Percentiles rank a stretch among this genome's conserved stretches.
Conservation (phyloP, 2,113 vertebrate species). For the Enhydra lutris region DNA sequence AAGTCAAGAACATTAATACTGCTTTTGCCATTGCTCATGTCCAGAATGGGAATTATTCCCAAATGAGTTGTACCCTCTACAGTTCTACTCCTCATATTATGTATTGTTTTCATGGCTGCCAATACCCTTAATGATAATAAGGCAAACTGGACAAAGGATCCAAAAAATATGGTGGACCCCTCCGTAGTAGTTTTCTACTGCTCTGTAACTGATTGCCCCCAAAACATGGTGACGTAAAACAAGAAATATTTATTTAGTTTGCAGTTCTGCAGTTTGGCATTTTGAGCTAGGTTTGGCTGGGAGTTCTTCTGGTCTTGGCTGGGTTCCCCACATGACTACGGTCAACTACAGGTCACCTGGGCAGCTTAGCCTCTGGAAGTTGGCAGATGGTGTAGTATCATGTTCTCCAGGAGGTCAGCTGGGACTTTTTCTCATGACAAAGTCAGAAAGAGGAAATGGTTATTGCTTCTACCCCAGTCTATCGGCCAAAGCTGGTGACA, state of each 20-base stretch:
- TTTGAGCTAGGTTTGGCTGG: not conserved
- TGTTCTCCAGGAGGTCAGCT: not conserved
- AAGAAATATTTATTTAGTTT: not conserved
- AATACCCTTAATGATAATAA: not conserved
- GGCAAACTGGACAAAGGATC: not conserved
- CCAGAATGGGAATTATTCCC: not conserved
- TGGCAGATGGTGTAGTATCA: not conserved
- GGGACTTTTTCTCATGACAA: not conserved
- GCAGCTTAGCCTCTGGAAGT: not conserved
- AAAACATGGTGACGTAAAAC: not conserved
- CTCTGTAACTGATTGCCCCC: not conserved
- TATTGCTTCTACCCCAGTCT: not conserved
- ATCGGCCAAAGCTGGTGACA: not conserved
- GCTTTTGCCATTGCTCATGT: not conserved
- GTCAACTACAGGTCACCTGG: not conserved
- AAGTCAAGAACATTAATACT: not conserved
- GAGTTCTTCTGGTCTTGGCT: not conserved
- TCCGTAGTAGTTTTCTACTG: not conserved
- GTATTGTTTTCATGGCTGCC: not conserved
- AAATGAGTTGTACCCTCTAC: not conserved
- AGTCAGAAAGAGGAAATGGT: not conserved
- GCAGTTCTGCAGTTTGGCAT: not conserved
- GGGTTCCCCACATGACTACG: accelerated
- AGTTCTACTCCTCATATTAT: not conserved
- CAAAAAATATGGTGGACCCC: not conserved